These are phyloP conservation scores for Aethes cnicana DNA, from an alignment of 2,888 invertebrate genomes.

Conservation along the genomic window DNA sequence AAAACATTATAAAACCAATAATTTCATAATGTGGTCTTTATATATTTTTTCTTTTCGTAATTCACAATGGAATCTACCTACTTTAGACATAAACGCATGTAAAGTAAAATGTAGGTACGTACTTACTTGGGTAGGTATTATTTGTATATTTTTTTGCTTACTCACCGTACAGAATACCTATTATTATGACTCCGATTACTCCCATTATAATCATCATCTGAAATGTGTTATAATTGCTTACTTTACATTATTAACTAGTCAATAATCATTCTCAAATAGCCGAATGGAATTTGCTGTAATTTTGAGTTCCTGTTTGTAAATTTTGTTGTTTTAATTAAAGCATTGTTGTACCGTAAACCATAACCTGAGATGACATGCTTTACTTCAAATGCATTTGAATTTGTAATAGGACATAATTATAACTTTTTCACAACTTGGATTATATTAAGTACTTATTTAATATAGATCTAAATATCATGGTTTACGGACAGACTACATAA, in stretches of 20 bases:
- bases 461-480: no score
- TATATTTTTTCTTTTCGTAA: no score
- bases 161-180: slow-evolving; percentile 31
- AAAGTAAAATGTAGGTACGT: slow-evolving; percentile 2
- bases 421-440: not conserved
- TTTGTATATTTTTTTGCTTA: not conserved
- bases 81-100: no score
- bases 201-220: slow-evolving; percentile 31
- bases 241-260: slow-evolving; percentile 4
- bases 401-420: not conserved
- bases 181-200: slow-evolving; percentile 29
- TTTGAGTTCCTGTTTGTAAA: not conserved
- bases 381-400: not conserved
- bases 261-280: not conserved
- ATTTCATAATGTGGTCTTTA: no score
- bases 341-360: not conserved
- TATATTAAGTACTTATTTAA: no score
- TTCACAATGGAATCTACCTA: no score
- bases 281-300: not conserved
- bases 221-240: slow-evolving; percentile 28
- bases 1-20: no score
- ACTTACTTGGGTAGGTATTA: slow-evolving; percentile 8
- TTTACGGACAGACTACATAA: no score
- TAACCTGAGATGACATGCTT: not conserved
- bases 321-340: not conserved